Evolutionary conservation across 2,797 vertebrate species (phyloP).

Genomic region (Halcyon badia): DNA sequence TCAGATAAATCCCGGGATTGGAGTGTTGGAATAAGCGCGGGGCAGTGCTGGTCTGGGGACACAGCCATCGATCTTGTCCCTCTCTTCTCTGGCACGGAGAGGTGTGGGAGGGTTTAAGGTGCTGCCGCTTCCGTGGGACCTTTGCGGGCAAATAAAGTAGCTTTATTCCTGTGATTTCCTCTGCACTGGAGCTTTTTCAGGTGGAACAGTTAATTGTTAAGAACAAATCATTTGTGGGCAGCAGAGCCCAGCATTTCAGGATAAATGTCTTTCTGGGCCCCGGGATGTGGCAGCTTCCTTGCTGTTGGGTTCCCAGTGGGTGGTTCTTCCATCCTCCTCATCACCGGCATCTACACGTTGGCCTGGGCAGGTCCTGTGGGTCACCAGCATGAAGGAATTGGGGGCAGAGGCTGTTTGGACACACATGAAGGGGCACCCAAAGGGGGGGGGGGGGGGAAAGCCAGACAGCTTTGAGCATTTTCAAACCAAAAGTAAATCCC

Average conservation of each 20-base stretch:
- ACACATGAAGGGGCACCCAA: no score
- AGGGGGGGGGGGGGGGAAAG: background rate
- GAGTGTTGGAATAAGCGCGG: background rate
- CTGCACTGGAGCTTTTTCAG: background rate
- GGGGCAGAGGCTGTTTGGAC: background rate
- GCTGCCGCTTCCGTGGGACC: fast-evolving
- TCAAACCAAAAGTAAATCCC: background rate
- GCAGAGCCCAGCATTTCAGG: background rate
- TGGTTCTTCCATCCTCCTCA: background rate
- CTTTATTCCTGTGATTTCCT: background rate
- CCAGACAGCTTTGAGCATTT: background rate
- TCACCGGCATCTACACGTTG: fast-evolving
- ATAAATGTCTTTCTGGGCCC: background rate
- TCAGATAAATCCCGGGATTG: background rate
- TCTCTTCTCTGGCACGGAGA: fast-evolving
- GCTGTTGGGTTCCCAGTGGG: background rate
- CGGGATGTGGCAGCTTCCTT: background rate
- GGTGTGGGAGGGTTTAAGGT: background rate
- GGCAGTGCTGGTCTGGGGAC: background rate
- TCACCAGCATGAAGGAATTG: no score
- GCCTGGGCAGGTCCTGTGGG: background rate
- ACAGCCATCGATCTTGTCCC: fast-evolving
- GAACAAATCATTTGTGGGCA: background rate
- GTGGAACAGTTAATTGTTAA: fast-evolving
- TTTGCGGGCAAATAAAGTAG: background rate